Evolutionary conservation across 1,140 invertebrate genomes (phyloP).

Genomic region (Pseudoatta argentina): DNA sequence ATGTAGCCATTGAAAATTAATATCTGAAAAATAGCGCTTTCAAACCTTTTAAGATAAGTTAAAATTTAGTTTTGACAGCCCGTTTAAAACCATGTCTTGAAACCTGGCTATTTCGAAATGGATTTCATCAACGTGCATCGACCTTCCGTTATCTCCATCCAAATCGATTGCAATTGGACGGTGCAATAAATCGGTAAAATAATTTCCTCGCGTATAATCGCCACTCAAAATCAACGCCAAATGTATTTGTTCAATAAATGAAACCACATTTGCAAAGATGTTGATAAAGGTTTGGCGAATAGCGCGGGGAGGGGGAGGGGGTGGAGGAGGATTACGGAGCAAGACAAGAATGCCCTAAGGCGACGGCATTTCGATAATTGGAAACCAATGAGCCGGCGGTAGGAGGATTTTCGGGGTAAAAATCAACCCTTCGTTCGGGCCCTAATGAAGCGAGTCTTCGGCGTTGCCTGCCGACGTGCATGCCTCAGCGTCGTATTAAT

Average conservation of each 20-base stretch:
- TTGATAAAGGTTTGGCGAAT: constrained; percentile 2
- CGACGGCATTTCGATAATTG: constrained; percentile 80
- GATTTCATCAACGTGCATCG: constrained; percentile 8
- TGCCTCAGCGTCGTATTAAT: constrained; percentile 85
- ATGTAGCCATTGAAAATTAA: background rate
- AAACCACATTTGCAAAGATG: constrained; percentile 59
- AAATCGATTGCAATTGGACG: background rate
- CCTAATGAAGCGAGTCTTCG: constrained; percentile 84
- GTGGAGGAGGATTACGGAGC: constrained; percentile 53
- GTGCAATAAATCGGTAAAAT: background rate
- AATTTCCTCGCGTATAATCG: constrained; percentile 2
- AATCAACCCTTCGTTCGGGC: constrained; percentile 79
- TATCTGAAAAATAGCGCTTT: background rate
- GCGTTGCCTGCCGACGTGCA: constrained; percentile 80
- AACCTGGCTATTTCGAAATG: background rate
- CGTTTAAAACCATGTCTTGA: background rate
- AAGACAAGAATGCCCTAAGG: constrained; percentile 72
- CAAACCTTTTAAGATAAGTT: background rate
- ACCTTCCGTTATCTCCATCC: background rate
- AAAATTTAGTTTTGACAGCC: background rate
- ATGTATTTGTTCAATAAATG: constrained; percentile 68
- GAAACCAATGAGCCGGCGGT: constrained; percentile 79
- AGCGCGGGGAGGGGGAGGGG: background rate
- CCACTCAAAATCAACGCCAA: constrained; percentile 29
- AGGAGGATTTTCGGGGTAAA: constrained; percentile 79